Evolutionary conservation across 2,797 vertebrate genomes (phyloP), one percentile per base, ranked within the genome.

Genomic region (Myoxocephalus aenaeus): DNA sequence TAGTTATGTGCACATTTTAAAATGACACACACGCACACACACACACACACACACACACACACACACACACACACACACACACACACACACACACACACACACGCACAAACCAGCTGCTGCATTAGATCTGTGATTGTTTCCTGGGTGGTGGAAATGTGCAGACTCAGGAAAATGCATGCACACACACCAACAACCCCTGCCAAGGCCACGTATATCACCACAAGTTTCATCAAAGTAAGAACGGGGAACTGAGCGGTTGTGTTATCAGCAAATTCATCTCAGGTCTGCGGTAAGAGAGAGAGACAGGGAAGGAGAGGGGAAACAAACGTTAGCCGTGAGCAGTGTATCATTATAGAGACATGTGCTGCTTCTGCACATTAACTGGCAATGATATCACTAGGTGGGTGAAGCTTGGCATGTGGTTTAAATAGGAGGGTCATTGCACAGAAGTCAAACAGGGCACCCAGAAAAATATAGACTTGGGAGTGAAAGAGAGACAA

Each of bases 191-290:
- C 77, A 90, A 79, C 76, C 75, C 69, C 85, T 91, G 85, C 87
- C 86, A 88, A 91, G 86, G 88, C 86, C 86, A 79, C 22, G 65
- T 85, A 84, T 74, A 85, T 90, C 86, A 88, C 83, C 57, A 61
- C 64, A 83, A 76, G 85, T 88, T 92, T 87, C 73, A 78, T 86
- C 87, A 73, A 74, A 85, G 80, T 59, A 75, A 69, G 75, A 85
- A 79, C 48, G 61, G 73, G 53, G 70, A 65, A 70, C 66, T 65
- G 72, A 82, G 66, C 51, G 13, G 64, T 53, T 80, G 78, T 86
- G 77, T 76, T 88, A 91, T 92, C 86, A 90, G 90, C 86, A 86
- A 81, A 86, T 92, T 89, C 77, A 83, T 88, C 87, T 87, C 75
- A 54, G 67, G 77, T 67, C 84, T 79, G 78, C 81, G 80, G 71